A percentile compares a stretch with the other conserved stretches of the same genome.
phyloP scores from a whole-genome alignment of 2,888 invertebrate genomes.

The Diploptera punctata region DNA sequence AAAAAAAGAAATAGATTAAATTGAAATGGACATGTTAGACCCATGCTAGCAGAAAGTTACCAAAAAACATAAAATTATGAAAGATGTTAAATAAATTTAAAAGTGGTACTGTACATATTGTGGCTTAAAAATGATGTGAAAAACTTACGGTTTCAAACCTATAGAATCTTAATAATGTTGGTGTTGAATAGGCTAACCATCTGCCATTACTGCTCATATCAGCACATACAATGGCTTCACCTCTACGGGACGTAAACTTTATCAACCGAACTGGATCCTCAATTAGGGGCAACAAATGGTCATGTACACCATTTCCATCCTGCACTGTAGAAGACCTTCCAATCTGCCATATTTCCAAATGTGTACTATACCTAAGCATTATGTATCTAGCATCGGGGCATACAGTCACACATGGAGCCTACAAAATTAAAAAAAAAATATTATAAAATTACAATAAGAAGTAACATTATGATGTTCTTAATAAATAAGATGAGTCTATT shows the following conservation, averaged over 20 bases:
- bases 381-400: constrained; percentile 57
- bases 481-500: too few species aligned
- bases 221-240: constrained; percentile 72
- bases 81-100: too few species aligned
- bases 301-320: constrained; percentile 39
- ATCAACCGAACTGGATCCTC: constrained; percentile 71
- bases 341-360: constrained; percentile 59
- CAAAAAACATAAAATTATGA: too few species aligned
- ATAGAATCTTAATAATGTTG: constrained; percentile 69
- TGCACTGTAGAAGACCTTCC: constrained; percentile 56
- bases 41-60: too few species aligned
- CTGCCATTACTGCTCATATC: constrained; percentile 73
- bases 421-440: too few species aligned
- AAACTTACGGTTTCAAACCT: constrained; percentile 63
- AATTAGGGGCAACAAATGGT: constrained; percentile 48
- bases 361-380: constrained; percentile 52
- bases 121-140: too few species aligned
- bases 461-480: too few species aligned
- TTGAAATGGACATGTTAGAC: too few species aligned
- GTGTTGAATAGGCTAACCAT: constrained; percentile 78
- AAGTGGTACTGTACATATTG: too few species aligned
- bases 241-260: constrained; percentile 68
- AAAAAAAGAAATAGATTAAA: too few species aligned
- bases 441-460: too few species aligned
- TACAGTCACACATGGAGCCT: constrained; percentile 7